Evolutionary conservation across 2,797 vertebrate genomes (phyloP).

Genomic region (Fistularia commersonii): DNA sequence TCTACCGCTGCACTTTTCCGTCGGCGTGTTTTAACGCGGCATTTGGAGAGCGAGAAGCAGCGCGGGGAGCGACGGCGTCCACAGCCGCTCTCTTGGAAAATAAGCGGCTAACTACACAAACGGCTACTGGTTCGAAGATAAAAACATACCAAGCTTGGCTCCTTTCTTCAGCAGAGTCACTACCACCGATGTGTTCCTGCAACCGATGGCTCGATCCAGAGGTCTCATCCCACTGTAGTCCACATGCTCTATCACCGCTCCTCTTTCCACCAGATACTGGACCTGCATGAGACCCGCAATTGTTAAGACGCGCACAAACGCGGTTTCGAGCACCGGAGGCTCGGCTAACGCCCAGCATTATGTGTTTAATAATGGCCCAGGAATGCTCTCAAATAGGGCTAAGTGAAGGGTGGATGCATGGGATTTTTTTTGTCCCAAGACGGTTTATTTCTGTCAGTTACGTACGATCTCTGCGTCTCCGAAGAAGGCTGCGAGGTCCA

Average conservation of each 20-base stretch:
- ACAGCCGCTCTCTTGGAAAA: background rate
- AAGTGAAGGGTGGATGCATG: constrained; percentile 2
- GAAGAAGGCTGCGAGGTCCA: constrained; percentile 96
- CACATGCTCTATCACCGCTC: constrained; percentile 93
- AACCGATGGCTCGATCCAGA: constrained; percentile 95
- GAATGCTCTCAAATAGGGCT: constrained; percentile 13
- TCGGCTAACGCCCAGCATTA: constrained; percentile 20
- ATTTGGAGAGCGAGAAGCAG: background rate
- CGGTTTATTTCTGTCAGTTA: constrained; percentile 14
- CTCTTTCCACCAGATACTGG: constrained; percentile 93
- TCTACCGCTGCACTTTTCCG: too few species aligned
- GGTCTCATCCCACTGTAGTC: constrained; percentile 98
- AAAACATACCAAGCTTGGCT: constrained; percentile 86
- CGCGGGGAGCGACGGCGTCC: background rate
- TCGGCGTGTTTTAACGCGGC: background rate
- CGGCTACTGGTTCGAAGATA: background rate
- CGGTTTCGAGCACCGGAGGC: constrained; percentile 3
- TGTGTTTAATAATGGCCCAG: constrained; percentile 32
- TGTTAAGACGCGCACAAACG: constrained; percentile 11
- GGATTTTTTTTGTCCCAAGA: background rate
- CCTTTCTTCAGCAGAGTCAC: constrained; percentile 93
- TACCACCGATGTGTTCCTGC: constrained; percentile 92
- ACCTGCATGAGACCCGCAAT: constrained; percentile 72
- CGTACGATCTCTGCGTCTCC: constrained; percentile 95
- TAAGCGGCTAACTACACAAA: background rate